These are phyloP conservation scores for Sebastes vulpes DNA, from an alignment of 2,797 vertebrate genomes.

Conservation along the genomic window DNA sequence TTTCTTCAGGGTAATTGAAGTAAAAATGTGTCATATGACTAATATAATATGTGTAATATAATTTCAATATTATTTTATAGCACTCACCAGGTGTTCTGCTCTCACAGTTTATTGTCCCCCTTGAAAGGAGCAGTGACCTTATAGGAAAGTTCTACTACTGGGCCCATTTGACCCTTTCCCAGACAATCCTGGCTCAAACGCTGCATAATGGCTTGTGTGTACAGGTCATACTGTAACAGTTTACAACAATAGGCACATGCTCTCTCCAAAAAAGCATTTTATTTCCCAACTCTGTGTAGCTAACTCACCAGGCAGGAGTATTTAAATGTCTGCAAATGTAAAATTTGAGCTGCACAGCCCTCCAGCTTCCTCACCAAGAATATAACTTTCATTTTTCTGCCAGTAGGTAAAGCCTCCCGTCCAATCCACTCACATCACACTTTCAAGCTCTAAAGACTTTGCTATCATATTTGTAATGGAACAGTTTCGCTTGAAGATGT, in stretches of 20 bases:
- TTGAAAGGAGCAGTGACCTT: not conserved
- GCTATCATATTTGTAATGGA: slow-evolving; percentile 71
- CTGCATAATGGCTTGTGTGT: not conserved
- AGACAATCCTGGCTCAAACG: not conserved
- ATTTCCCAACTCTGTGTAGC: not conserved
- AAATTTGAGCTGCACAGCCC: slow-evolving; percentile 10
- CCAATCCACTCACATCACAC: slow-evolving; percentile 74
- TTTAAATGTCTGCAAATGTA: slow-evolving; percentile 38
- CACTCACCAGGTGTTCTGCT: not conserved
- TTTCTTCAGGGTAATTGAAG: not conserved
- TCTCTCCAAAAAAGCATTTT: not conserved
- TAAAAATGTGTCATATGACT: not conserved
- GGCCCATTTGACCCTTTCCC: not conserved
- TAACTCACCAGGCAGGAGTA: not conserved
- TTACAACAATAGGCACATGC: not conserved
- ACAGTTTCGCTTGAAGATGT: slow-evolving; percentile 78
- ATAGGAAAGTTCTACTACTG: not conserved
- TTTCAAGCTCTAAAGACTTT: slow-evolving; percentile 71
- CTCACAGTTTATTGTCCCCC: not conserved
- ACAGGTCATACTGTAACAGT: not conserved
- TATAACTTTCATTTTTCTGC: slow-evolving; percentile 47
- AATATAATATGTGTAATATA: not conserved
- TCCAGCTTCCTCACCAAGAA: slow-evolving; percentile 26
- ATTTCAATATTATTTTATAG: not conserved
- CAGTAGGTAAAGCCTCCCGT: slow-evolving; percentile 49